Base-by-base conservation (phyloP, 2,888 invertebrate species). In the Cotesia congregata region DNA sequence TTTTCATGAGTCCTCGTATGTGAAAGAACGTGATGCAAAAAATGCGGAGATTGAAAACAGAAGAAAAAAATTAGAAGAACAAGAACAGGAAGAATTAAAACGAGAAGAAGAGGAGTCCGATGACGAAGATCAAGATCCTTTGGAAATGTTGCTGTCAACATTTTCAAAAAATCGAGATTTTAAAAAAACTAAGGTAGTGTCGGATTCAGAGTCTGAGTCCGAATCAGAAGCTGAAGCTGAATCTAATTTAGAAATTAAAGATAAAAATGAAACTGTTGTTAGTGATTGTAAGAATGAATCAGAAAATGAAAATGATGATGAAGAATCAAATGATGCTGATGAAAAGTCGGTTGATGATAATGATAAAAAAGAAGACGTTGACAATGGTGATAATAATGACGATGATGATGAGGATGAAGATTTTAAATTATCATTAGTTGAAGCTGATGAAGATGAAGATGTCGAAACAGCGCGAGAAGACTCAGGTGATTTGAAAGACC, bases 91-190 rank as follows among this genome's bases (percentile, higher is more conserved):
- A 81, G 91, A 90, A 78, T 88, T 87, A 70, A 85, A 86, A 77
- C 82, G 90, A 71, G 91, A 92, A 75, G 86, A 85, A 9, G 90
- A 90, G 62, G 86, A 86, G 38, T 88, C 88, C 0, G 91, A 90
- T 76, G 91, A 92, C n/a, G 92, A 92, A 78, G 92, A 92, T 75
- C 90, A 90, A 77, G 89, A 93, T 88, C 89, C 90, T 3, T 91
- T 91, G 83, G 90, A 90, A 61, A 90, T 91, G 81, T 85, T 93
- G 67, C 84, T 93, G 30, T 91, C 92, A 0, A 91, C 91, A 77
- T 92, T 88, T 70, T 74, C 83, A 5, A 72, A 67, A 3, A 75
- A 38, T 39, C 80, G 78, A 41, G 79, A 78, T 50, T 82, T 84
- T 65, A 83, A 83, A 9, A 83, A 82, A 67, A 67, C 80, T 15